Conservation (phyloP, 2,888 invertebrate genomes). For the Gastrophysa polygoni region DNA sequence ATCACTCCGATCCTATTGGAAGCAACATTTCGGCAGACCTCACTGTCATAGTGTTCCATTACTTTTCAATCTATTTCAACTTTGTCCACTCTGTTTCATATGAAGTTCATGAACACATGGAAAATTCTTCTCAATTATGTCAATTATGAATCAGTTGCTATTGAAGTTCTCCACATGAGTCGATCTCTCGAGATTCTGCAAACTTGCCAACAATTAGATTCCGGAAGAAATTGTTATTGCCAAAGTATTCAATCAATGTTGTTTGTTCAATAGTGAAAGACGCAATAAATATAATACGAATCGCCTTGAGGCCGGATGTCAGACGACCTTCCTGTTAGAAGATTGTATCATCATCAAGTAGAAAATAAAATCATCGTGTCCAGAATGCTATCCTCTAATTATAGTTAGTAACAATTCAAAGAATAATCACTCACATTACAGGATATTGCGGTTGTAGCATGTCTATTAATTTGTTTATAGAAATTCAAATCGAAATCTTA, state of each 20-base stretch:
- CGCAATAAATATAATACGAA: slow-evolving; percentile 15
- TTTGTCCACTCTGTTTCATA: too few species aligned
- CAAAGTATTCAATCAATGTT: background rate
- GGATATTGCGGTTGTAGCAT: slow-evolving; percentile 37
- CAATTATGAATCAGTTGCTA: too few species aligned
- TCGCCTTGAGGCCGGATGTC: slow-evolving; percentile 19
- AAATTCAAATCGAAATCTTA: slow-evolving; percentile 16
- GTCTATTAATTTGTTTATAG: slow-evolving; percentile 34
- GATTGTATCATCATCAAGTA: slow-evolving; percentile 17
- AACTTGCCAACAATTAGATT: too few species aligned
- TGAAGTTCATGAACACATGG: too few species aligned
- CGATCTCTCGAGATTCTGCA: too few species aligned
- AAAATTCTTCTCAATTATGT: too few species aligned
- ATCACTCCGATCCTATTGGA: too few species aligned
- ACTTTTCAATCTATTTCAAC: too few species aligned
- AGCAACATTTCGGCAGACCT: too few species aligned
- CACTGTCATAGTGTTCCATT: too few species aligned
- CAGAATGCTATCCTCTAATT: slow-evolving; percentile 30
- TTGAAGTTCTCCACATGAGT: too few species aligned
- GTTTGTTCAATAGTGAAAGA: background rate
- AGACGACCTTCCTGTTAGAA: slow-evolving; percentile 21
- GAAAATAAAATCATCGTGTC: slow-evolving; percentile 25
- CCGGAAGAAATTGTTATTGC: background rate
- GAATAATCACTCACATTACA: slow-evolving; percentile 36
- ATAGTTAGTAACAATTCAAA: slow-evolving; percentile 32